A percentile compares a stretch with the other conserved stretches of the same genome.
Conservation (phyloP, 2,797 vertebrate species). For the Schizothorax lantsangensis region DNA sequence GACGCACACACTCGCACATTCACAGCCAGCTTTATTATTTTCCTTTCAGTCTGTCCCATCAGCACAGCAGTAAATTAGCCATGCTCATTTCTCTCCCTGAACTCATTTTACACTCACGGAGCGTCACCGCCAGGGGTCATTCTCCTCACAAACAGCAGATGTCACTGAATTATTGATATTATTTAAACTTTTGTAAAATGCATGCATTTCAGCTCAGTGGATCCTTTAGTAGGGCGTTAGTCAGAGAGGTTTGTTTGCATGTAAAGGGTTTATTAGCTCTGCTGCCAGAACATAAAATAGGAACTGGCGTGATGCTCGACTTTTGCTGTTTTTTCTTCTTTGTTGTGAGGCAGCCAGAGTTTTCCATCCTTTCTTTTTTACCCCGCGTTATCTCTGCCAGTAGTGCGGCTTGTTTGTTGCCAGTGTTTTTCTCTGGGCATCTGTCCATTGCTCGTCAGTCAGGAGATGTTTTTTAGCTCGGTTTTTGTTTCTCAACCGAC, state of each 20-base stretch:
- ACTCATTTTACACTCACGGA: conserved; percentile 62
- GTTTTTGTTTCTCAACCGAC: background rate
- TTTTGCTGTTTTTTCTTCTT: background rate
- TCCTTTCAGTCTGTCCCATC: conserved; percentile 44
- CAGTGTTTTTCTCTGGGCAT: conserved; percentile 21
- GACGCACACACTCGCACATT: conserved; percentile 24
- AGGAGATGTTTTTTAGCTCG: background rate
- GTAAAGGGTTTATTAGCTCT: conserved; percentile 23
- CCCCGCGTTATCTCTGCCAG: conserved; percentile 11
- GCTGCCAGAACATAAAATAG: conserved; percentile 31
- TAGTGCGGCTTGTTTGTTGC: conserved; percentile 12
- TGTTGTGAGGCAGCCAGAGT: conserved; percentile 24
- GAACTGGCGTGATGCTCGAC: conserved; percentile 8
- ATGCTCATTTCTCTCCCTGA: conserved; percentile 60
- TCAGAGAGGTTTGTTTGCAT: conserved; percentile 25
- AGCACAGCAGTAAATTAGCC: conserved; percentile 59
- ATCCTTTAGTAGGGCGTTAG: conserved; percentile 15
- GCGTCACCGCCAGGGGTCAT: conserved; percentile 50
- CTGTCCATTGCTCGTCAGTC: conserved; percentile 21
- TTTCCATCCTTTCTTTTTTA: conserved; percentile 25
- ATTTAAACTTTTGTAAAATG: conserved; percentile 49
- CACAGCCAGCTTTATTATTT: conserved; percentile 53
- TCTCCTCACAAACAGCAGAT: conserved; percentile 53
- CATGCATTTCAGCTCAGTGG: conserved; percentile 21
- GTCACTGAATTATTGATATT: conserved; percentile 59